A percentile compares a stretch with the other conserved stretches of the same genome.
These are phyloP conservation scores for Caenorhabditis sp. DNA, from an alignment of 2,888 invertebrate genomes.

Conservation along the genomic window DNA sequence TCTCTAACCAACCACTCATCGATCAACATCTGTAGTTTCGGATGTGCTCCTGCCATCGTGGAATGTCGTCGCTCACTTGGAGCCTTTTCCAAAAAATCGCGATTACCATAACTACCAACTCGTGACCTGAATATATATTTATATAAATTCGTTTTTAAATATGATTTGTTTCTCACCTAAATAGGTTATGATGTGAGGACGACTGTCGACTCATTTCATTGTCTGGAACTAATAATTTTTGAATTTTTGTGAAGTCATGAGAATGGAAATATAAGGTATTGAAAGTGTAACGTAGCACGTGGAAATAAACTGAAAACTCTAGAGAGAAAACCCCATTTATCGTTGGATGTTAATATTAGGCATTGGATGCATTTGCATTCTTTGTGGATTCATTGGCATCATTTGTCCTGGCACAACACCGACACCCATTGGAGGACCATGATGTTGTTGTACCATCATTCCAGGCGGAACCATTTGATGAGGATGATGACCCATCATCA, in stretches of 20 bases:
- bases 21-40: conserved; percentile 23
- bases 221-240: no score
- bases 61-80: conserved; percentile 8
- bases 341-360: conserved; percentile 31
- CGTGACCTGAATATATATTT: conserved; percentile 13
- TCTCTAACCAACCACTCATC: conserved; percentile 39
- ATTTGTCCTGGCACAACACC: conserved; percentile 9
- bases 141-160: neutral
- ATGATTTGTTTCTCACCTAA: neutral
- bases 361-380: conserved; percentile 14
- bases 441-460: conserved; percentile 14
- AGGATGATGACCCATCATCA: conserved; percentile 9
- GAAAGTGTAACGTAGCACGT: neutral
- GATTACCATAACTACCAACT: conserved; percentile 14
- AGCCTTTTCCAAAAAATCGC: neutral
- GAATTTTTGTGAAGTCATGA: no score
- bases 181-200: neutral
- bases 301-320: neutral
- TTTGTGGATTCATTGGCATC: conserved; percentile 22
- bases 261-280: no score
- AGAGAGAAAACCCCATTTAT: conserved; percentile 7
- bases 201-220: neutral
- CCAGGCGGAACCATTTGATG: conserved; percentile 27
- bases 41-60: conserved; percentile 6
- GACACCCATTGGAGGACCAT: neutral